Evolutionary conservation across 2,113 vertebrate species (phyloP), one percentile per base, ranked within the genome.

Genomic region (Osmerus eperlanus): DNA sequence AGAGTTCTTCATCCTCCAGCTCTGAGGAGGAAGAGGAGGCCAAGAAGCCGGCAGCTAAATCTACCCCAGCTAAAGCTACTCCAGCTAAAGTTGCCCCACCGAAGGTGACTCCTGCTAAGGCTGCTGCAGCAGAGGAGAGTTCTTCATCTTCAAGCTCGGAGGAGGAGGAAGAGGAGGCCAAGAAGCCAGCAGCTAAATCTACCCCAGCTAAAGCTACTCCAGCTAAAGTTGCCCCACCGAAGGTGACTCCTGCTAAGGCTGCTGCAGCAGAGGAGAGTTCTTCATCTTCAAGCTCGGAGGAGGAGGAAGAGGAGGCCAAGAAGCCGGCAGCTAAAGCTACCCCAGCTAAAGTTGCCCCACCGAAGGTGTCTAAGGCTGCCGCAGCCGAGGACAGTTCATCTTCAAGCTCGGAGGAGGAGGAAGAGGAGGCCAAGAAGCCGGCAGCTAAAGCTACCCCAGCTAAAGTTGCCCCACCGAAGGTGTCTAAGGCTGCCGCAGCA

Each of bases 1-100:
- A 79, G 2, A 67, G 74, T 3, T 70, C 72, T 53, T 77, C 74
- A 1, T 83, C 80, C 16, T 84, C 85, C 18, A 89, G 86, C 53
- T 87, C 86, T 3, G 84, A 88, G 32, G 84, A 85, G 2, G 86
- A 87, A 11, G 84, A 84, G 9, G 69, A 74, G 51, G 63, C 15
- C 7, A 75, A 82, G 68, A 85, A 85, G 66, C 75, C 84, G 9
- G 51, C 67, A 36, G 61, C 53, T 14, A 63, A 29, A 63, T 7
- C 3, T 14, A 28, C 29, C 11, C 68, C 68, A 29, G 29, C 65
- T 0, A 5, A 21, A 12, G 56, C 87, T 18, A 71, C 81, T 5
- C 79, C 84, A 0, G 79, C 81, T 16, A 83, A 85, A 36, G 32
- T 7, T 36, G 32, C 32, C 32, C 32, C 32, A 36, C 32, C 32